Base-by-base conservation (phyloP, 2,113 vertebrate genomes). In the Craseonycteris thonglongyai region DNA sequence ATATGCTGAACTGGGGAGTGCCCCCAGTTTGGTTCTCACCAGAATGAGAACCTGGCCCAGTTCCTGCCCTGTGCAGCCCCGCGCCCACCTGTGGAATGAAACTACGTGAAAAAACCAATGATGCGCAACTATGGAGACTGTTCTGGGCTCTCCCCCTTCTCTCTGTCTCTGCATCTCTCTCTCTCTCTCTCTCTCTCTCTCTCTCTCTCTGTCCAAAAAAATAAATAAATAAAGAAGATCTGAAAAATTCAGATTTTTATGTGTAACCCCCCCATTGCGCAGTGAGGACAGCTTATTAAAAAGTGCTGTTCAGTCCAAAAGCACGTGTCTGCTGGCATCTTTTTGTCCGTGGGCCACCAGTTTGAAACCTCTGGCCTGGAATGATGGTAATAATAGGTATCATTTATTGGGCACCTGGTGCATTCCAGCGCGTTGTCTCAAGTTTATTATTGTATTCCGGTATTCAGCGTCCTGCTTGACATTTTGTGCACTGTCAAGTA, bases 341-440 rank as follows among this genome's bases (percentile, higher is more conserved):
- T 22, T 5, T 9, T 54, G 66, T 4, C 42, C 2, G 0, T 7
- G 49, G 30, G 40, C 22, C 15, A 14, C 71, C 2, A 4, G 33
- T 54, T 45, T 66, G 61, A 75, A 22, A 40, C 12, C 35, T 8
- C 69, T n/a, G 76, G 75, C 69, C 80, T 54, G 22, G 54, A 61
- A 33, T 16, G 61, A 7, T n/a, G 2, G 21, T 13, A 1, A 18
- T 0, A 10, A 15, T 12, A 16, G 72, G 35, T 30, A 2, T n/a
- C 68, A 1, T 26, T 61, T 1, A 14, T 28, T 4, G 47, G 74
- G 78, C 45, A 10, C 40, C 79, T 72, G 35, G 30, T 47, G 18
- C 56, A 11, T 71, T 35, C 21, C 45, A 7, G 33, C 30, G 0
- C 14, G 21, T 49, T 2, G 38, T 49, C 0, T 33, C 8, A 2